Conservation (phyloP, 2,113 vertebrate species). For the Glaucidium brasilianum region DNA sequence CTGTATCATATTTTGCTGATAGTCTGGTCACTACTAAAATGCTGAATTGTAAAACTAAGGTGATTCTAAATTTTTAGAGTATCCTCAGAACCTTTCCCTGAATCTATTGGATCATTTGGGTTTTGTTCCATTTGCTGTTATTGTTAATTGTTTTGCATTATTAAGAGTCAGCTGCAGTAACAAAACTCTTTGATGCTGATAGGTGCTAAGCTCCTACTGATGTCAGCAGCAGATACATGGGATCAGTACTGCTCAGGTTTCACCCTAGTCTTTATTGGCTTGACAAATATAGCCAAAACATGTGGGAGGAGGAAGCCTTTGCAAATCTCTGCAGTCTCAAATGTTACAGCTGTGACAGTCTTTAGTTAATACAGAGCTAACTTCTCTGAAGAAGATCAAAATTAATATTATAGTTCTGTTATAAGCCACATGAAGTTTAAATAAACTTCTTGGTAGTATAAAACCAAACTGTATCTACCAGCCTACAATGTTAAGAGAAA, state of each 20-base stretch:
- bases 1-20: background rate
- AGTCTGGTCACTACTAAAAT: background rate
- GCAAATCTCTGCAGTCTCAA: background rate
- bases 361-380: background rate
- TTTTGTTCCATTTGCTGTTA: background rate
- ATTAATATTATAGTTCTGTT: background rate
- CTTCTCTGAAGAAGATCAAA: background rate
- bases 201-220: slow-evolving; percentile 11
- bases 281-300: slow-evolving; percentile 10
- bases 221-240: background rate
- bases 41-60: background rate
- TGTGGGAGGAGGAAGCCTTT: slow-evolving; percentile 1
- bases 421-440: background rate
- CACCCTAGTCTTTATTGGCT: background rate
- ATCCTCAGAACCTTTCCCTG: background rate
- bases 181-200: background rate
- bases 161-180: background rate
- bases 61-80: background rate
- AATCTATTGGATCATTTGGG: background rate
- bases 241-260: background rate
- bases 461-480: background rate
- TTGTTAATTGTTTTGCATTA: slow-evolving; percentile 13
- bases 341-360: background rate
- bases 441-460: background rate
- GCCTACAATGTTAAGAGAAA: background rate